A percentile compares a stretch with the other conserved stretches of the same genome.
Evolutionary conservation across 2,113 vertebrate species (phyloP).

Genomic region (Geothlypis trichas): DNA sequence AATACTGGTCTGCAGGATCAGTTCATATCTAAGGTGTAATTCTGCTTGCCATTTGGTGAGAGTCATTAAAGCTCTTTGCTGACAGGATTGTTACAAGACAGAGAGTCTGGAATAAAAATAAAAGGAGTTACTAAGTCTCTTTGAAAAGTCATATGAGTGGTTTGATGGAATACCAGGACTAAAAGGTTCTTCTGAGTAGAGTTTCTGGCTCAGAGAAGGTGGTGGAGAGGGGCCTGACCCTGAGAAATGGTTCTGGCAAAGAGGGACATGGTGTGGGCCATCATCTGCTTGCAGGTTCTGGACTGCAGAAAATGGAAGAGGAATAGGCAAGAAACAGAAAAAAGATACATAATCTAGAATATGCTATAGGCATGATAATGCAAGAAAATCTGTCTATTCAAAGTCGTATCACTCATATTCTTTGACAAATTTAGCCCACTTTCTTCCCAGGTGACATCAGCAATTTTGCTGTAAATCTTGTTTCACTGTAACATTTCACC

Average conservation of each 20-base stretch:
- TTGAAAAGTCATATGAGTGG: neutral
- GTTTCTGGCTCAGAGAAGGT: neutral
- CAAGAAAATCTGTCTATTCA: neutral
- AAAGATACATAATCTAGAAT: neutral
- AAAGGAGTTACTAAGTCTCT: neutral
- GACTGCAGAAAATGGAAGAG: neutral
- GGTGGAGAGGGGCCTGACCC: neutral
- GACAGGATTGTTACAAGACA: neutral
- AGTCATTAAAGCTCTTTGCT: neutral
- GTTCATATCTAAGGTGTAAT: neutral
- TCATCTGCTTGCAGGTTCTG: neutral
- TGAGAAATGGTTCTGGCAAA: neutral
- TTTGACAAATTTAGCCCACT: neutral
- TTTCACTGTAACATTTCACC: neutral
- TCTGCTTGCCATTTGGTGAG: neutral
- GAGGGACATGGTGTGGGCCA: fast-evolving
- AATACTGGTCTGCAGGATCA: neutral
- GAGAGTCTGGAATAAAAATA: neutral
- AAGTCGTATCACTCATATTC: neutral
- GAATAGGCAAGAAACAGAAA: neutral
- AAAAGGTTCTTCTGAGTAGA: neutral
- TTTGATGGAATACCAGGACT: neutral
- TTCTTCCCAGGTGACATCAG: neutral
- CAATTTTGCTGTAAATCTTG: neutral
- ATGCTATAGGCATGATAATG: neutral